Conservation (phyloP, 2,797 vertebrate genomes). For the Cynodonichthys magdalenae region DNA sequence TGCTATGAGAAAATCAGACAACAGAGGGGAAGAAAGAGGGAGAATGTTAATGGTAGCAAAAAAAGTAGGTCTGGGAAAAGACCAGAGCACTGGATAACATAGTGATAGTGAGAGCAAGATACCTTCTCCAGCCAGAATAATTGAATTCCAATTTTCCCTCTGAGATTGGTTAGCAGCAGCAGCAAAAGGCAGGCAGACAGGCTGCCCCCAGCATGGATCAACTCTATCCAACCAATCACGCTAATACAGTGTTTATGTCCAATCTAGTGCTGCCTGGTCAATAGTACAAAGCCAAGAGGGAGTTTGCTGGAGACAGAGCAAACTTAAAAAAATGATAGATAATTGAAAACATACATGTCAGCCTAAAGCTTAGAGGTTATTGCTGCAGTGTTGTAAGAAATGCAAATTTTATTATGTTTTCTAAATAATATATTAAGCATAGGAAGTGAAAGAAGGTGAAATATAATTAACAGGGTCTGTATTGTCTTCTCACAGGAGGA, state of each 20-base stretch:
- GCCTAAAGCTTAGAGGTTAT: conserved; percentile 18
- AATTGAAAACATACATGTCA: conserved; percentile 37
- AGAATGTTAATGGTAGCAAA: conserved; percentile 18
- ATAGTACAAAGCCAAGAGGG: conserved; percentile 55
- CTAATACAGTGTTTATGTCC: conserved; percentile 78
- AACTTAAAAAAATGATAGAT: conserved; percentile 20
- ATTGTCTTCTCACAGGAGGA: conserved; percentile 25
- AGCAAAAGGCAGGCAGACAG: conserved; percentile 67
- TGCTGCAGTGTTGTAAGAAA: conserved; percentile 7
- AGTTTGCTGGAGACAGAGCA: conserved; percentile 38
- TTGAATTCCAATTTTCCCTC: conserved; percentile 75
- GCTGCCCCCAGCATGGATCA: conserved; percentile 69
- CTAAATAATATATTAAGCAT: neutral
- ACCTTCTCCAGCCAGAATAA: conserved; percentile 64
- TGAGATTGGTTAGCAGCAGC: conserved; percentile 73
- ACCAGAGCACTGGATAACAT: conserved; percentile 59
- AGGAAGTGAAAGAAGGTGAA: conserved; percentile 6
- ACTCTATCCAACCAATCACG: conserved; percentile 73
- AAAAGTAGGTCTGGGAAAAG: conserved; percentile 31
- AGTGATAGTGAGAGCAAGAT: conserved; percentile 31
- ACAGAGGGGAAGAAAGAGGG: conserved; percentile 6
- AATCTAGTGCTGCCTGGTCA: conserved; percentile 62
- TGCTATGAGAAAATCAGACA: conserved; percentile 35
- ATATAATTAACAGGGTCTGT: conserved; percentile 40
- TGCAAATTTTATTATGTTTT: conserved; percentile 2